Percentiles rank a stretch among this genome's conserved stretches.
phyloP scores from a whole-genome alignment of 2,113 vertebrate species.

The Aphelocoma coerulescens region DNA sequence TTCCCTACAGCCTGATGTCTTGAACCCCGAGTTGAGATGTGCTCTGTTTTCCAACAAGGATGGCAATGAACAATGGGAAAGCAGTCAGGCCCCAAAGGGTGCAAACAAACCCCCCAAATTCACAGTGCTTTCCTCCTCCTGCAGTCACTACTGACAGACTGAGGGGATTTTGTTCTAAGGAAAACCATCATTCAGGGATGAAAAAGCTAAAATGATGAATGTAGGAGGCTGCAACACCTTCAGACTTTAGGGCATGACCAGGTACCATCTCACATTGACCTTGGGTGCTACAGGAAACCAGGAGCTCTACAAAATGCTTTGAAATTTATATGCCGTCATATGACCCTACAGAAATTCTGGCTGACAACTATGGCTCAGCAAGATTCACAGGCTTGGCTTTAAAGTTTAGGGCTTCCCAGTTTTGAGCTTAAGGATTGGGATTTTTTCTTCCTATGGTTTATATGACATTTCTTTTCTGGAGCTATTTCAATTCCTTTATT shows the following conservation, averaged over 20 bases:
- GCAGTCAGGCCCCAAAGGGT: not conserved
- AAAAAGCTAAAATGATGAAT: not conserved
- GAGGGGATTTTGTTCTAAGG: not conserved
- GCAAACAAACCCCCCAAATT: not conserved
- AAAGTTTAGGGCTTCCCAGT: not conserved
- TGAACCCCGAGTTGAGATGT: not conserved
- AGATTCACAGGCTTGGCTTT: not conserved
- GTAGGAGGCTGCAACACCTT: not conserved
- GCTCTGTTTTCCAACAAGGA: not conserved
- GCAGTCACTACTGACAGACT: not conserved
- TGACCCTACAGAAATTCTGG: not conserved
- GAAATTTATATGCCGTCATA: not conserved
- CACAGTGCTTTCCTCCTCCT: not conserved
- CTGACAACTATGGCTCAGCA: not conserved
- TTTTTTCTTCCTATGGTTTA: not conserved
- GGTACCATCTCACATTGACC: rapidly evolving
- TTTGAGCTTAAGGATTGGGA: not conserved
- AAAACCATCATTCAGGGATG: not conserved
- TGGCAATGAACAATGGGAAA: not conserved
- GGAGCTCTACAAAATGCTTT: not conserved
- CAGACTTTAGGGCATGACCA: rapidly evolving
- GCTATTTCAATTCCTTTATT: not conserved
- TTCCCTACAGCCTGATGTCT: not conserved
- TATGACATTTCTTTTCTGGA: not conserved
- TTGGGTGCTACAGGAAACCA: not conserved